Conservation (phyloP, 2,888 invertebrate species). For the Heteromyza rotundicornis region DNA sequence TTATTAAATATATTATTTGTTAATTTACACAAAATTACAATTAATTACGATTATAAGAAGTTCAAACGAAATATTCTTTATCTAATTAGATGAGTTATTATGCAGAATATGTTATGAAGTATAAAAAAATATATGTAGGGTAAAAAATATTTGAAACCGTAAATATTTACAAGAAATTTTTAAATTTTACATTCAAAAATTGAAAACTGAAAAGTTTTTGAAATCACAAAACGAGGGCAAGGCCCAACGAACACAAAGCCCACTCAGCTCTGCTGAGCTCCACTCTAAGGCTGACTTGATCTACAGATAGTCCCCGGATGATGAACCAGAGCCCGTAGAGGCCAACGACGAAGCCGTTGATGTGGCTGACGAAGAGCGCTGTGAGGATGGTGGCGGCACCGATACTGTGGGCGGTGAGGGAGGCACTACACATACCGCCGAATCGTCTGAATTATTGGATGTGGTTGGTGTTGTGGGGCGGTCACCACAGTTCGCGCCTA, state of each 20-base stretch:
- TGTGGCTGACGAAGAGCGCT: conserved; percentile 38
- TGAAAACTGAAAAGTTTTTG: conserved; percentile 6
- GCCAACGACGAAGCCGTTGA: conserved; percentile 30
- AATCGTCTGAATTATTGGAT: conserved; percentile 40
- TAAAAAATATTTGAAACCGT: no score
- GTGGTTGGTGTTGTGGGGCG: conserved; percentile 42
- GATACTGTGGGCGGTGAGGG: conserved; percentile 36
- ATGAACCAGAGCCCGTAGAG: conserved; percentile 14
- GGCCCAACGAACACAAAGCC: no score
- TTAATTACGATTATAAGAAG: no score
- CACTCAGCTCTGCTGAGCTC: conserved; percentile 4
- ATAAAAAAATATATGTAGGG: neutral
- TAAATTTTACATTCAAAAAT: neutral
- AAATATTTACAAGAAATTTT: conserved; percentile 14
- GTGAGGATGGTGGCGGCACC: conserved; percentile 28
- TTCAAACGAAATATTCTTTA: no score
- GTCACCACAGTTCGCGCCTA: conserved; percentile 44
- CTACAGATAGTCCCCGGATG: conserved; percentile 32
- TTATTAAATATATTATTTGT: no score
- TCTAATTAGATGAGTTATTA: no score
- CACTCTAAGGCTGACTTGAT: neutral
- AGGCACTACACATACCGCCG: conserved; percentile 45
- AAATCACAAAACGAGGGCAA: neutral
- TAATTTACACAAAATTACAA: no score
- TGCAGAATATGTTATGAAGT: no score